Evolutionary conservation across 2,797 vertebrate genomes (phyloP), one percentile per base, ranked within the genome.

Genomic region (Acridotheres tristis): DNA sequence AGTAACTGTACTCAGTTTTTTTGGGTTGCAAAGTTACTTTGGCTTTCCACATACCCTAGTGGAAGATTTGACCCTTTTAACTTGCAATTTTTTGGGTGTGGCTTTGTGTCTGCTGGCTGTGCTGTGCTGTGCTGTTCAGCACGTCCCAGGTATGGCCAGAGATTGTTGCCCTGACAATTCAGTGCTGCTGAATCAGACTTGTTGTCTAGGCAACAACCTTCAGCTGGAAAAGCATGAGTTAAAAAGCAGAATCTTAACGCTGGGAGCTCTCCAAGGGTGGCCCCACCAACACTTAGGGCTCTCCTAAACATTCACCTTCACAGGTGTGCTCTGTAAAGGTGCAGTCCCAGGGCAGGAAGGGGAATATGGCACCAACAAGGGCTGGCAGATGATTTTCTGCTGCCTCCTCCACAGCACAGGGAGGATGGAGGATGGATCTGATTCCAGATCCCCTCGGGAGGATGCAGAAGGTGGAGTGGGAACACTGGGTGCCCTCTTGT

Each of bases 121-220:
- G 21, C 54, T 47, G 45, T 34, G 21, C 54, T 47, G 47, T 58
- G 45, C 59, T 77, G 38, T 29, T 90, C 8, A 13, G 77, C 68
- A 55, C 55, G 17, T 17, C 69, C 74, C 78, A 89, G 91, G 74
- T 77, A 57, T 50, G 89, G 59, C 68, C 88, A 58, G 90, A 59
- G 75, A 55, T 1, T 26, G 88, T 80, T 91, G 93, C 87, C 87
- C 89, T 86, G 72, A 85, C 77, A 55, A 95, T 96, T 89, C 63
- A 7, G 59, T 59, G 92, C 89, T 61, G 87, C 80, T 95, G 96
- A 93, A 53, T 92, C 93, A 92, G 43, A 58, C 69, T 51, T 66
- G 96, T 96, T 96, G 95, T 81, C 94, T 88, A 82, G 95, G 95
- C 90, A 97, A 96, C 96, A 65, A 67, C 67, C 53, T 93, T 51